phyloP scores from a whole-genome alignment of 1,140 invertebrate species.

The Diorhabda carinulata region DNA sequence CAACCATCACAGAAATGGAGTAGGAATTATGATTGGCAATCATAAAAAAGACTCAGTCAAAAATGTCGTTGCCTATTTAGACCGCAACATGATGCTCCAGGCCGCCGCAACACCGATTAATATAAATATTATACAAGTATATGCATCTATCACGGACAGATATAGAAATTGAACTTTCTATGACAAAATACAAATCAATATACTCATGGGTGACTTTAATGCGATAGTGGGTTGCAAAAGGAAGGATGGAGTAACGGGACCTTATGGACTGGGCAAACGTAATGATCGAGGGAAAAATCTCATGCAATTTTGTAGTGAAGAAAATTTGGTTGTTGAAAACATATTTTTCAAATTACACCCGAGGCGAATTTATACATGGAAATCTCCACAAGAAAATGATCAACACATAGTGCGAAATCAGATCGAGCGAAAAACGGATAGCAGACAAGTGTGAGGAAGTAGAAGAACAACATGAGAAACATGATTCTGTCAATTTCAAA shows the following conservation, averaged over 20 bases:
- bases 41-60: too few species aligned
- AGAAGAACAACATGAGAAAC: too few species aligned
- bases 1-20: too few species aligned
- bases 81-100: conserved; percentile 30
- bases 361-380: conserved; percentile 44
- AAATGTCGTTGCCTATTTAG: not conserved
- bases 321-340: conserved; percentile 37
- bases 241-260: conserved; percentile 5
- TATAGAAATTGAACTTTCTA: conserved; percentile 24
- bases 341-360: conserved; percentile 40
- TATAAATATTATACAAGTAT: conserved; percentile 40
- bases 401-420: conserved; percentile 41
- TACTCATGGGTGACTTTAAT: conserved; percentile 37
- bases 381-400: conserved; percentile 36
- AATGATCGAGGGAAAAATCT: conserved; percentile 40
- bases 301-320: conserved; percentile 39
- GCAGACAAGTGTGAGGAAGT: too few species aligned
- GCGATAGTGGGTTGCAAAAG: conserved; percentile 29
- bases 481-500: too few species aligned
- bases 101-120: conserved; percentile 26
- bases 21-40: too few species aligned
- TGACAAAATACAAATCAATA: conserved; percentile 30
- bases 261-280: conserved; percentile 33
- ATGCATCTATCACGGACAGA: conserved; percentile 36
- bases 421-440: not conserved